Evolutionary conservation across 2,113 vertebrate genomes (phyloP).

Genomic region (Alethe castanea): DNA sequence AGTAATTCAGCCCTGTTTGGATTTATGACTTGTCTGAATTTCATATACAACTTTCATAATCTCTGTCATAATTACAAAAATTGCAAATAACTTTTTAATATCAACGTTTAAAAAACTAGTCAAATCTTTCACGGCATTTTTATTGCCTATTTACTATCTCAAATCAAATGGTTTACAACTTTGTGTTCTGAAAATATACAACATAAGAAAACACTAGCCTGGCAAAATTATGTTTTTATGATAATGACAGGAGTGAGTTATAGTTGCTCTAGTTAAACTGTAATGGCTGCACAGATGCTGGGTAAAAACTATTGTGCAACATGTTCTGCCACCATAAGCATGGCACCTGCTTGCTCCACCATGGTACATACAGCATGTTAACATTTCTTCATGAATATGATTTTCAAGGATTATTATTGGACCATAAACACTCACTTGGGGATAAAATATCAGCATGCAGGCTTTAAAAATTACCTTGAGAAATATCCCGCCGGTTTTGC

Average conservation of each 20-base stretch:
- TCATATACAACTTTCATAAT: neutral
- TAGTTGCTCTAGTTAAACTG: neutral
- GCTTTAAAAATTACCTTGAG: neutral
- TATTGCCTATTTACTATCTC: slow-evolving; percentile 37
- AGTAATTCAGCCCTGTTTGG: neutral
- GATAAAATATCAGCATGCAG: neutral
- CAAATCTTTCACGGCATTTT: slow-evolving; percentile 13
- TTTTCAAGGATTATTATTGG: neutral
- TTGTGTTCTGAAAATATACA: slow-evolving; percentile 31
- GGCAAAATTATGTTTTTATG: slow-evolving; percentile 60
- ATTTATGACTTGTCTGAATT: neutral
- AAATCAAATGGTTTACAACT: slow-evolving; percentile 53
- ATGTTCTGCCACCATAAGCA: neutral
- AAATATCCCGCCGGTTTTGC: neutral
- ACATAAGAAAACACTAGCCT: slow-evolving; percentile 18
- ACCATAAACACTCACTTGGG: neutral
- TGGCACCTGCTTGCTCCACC: neutral
- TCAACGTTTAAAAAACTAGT: neutral
- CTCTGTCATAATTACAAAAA: slow-evolving; percentile 22
- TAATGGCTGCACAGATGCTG: slow-evolving; percentile 33
- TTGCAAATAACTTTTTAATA: slow-evolving; percentile 41
- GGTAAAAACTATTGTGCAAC: neutral
- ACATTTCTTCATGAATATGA: neutral
- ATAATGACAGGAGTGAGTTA: slow-evolving; percentile 39
- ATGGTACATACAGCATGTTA: neutral